Evolutionary conservation across 2,888 invertebrate genomes (phyloP).

Genomic region (Tholera decimalis): DNA sequence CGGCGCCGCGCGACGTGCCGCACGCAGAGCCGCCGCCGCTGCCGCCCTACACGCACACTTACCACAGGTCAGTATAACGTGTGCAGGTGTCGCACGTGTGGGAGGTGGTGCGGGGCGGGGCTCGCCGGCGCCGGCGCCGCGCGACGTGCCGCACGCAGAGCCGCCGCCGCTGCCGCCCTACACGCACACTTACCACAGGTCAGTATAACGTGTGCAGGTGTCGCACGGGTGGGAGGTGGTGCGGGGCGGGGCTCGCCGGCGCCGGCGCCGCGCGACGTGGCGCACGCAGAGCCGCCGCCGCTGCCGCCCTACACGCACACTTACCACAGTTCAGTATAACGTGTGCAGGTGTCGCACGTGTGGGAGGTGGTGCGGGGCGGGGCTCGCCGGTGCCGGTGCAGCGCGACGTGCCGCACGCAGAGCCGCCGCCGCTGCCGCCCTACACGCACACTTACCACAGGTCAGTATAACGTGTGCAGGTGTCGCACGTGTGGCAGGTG

Average conservation of each 20-base stretch:
- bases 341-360: too few relatives aligned
- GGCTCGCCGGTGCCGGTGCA: constrained; percentile 53
- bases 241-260: too few relatives aligned
- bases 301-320: constrained; percentile 62
- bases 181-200: constrained; percentile 47
- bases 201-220: too few relatives aligned
- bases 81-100: too few relatives aligned
- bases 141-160: constrained; percentile 60
- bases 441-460: constrained; percentile 53
- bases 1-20: constrained; percentile 52
- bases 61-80: constrained; percentile 28
- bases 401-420: constrained; percentile 59
- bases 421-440: constrained; percentile 62
- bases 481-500: too few relatives aligned
- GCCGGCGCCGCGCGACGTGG: constrained; percentile 51
- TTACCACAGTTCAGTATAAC: constrained; percentile 27
- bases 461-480: too few relatives aligned
- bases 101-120: too few relatives aligned
- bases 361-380: too few relatives aligned
- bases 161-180: constrained; percentile 64
- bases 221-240: too few relatives aligned
- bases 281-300: constrained; percentile 62
- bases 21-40: constrained; percentile 62
- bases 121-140: constrained; percentile 52
- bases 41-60: constrained; percentile 61